Evolutionary conservation across 2,888 invertebrate species (phyloP), one percentile per base, ranked within the genome.

Genomic region (Clepsis dumicolana): DNA sequence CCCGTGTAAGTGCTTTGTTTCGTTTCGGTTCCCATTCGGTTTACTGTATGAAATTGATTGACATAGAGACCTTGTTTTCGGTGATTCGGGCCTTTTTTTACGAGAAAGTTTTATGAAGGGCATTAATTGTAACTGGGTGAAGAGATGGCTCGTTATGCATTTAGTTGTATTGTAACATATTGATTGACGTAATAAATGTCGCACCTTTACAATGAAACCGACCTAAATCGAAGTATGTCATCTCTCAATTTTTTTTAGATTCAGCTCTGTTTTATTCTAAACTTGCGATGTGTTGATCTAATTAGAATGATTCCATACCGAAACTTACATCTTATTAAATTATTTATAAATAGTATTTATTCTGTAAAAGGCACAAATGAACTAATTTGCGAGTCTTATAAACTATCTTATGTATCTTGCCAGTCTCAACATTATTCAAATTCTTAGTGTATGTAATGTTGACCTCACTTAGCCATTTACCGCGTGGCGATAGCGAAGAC

Each of bases 31-130:
- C n/a, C n/a, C 32, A 35, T 52, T 50, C 52, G 35, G 25, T 53
- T 53, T 53, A 52, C 16, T 21, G 10, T 35, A 27, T 64, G 64
- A 64, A 64, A 56, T 56, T 29, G 54, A 64, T 64, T 64, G 54
- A 21, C 64, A 24, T 25, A 56, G 24, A 64, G 41, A 64, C 64
- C 54, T 56, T 64, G 54, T 64, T 64, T 64, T 56, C 54, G 54
- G n/a, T 12, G 54, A 18, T 63, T 16, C 29, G 12, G 44, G 14
- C 21, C 44, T 16, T 48, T 59, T 35, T 62, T 54, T 29, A 44
- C 32, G 64, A 64, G 44, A 32, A 54, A 64, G 64, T 64, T 64
- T 41, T 41, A 54, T 29, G 52, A 29, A 29, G 54, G 29, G 41
- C 41, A 32, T 44, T 54, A 41, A 56, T 44, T 25, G n/a, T 18